Evolutionary conservation across 2,113 vertebrate genomes (phyloP), one percentile per base, ranked within the genome.

Genomic region (Myiozetetes cayanensis): DNA sequence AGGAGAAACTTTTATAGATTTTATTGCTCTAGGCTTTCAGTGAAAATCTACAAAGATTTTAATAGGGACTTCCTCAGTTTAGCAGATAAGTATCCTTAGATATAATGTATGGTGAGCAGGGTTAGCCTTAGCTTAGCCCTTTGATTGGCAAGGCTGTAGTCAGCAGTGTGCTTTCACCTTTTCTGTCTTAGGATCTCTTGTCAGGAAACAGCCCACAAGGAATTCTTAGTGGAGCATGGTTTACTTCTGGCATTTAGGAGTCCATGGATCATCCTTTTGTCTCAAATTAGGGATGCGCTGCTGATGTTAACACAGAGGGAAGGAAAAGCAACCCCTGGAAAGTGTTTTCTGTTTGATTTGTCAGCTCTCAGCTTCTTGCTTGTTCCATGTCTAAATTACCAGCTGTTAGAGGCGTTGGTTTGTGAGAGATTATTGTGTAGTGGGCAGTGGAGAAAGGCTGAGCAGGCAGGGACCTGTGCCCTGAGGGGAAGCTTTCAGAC

Each of bases 1-100:
- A 47, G 71, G 53, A 23, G 66, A 1, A 88, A 44, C 49, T 55
- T 61, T 4, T 8, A 4, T 6, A n/a, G 53, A 59, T 50, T 56
- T 75, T 53, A 8, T 41, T 75, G 31, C 46, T 93, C 9, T 33
- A 39, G 65, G 25, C 27, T 81, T 86, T 86, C 70, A 33, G 0
- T 44, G 10, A 16, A 71, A 78, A 43, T 13, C 23, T 75, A 33
- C 18, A 35, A 55, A 44, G 10, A 25, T 35, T 81, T 81, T 28
- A 85, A 8, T 21, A 23, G 49, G 8, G 21, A 6, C 7, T 63
- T 82, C 21, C 50, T 79, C 71, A 41, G 1, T 78, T 37, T 46
- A 75, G 33, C 24, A 62, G 61, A 17, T 44, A n/a, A 0, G 0
- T 46, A 10, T 18, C 6, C 27, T 56, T 55, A 58, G 35, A 19